Conservation (phyloP, 1,140 invertebrate species). For the Sitodiplosis mosellana region DNA sequence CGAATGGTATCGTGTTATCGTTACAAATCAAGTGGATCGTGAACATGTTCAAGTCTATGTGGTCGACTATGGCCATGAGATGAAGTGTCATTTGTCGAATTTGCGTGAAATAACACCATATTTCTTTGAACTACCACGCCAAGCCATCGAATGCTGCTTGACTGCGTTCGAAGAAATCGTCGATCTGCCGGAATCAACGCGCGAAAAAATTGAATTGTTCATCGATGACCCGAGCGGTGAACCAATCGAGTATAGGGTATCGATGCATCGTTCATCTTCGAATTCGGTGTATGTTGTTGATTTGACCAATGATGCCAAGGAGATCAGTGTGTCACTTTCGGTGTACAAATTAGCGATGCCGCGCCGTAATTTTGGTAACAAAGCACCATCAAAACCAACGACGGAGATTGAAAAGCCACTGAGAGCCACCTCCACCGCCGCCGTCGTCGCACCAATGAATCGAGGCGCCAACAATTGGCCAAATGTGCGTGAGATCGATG, state of each 20-base stretch:
- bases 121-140: conserved; percentile 41
- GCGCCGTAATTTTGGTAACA: too few species aligned
- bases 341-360: too few species aligned
- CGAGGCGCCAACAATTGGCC: too few species aligned
- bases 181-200: conserved; percentile 15
- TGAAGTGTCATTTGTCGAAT: conserved; percentile 29
- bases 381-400: too few species aligned
- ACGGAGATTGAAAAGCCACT: too few species aligned
- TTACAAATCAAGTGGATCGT: conserved; percentile 30
- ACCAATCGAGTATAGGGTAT: conserved; percentile 28
- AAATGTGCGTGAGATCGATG: too few species aligned
- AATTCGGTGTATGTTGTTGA: too few species aligned
- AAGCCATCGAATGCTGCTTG: conserved; percentile 50
- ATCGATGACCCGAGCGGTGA: conserved; percentile 20
- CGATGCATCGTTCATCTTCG: too few species aligned
- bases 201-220: conserved; percentile 23
- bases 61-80: conserved; percentile 68
- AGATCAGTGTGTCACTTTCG: too few species aligned
- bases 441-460: too few species aligned
- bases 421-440: too few species aligned
- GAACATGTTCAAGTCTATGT: conserved; percentile 37
- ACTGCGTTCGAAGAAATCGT: conserved; percentile 24
- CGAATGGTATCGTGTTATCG: conserved; percentile 43
- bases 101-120: conserved; percentile 42
- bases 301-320: too few species aligned